Percentiles rank a stretch among this genome's conserved stretches.
phyloP scores from a whole-genome alignment of 2,888 invertebrate genomes.

The Teinopalpus imperialis region DNA sequence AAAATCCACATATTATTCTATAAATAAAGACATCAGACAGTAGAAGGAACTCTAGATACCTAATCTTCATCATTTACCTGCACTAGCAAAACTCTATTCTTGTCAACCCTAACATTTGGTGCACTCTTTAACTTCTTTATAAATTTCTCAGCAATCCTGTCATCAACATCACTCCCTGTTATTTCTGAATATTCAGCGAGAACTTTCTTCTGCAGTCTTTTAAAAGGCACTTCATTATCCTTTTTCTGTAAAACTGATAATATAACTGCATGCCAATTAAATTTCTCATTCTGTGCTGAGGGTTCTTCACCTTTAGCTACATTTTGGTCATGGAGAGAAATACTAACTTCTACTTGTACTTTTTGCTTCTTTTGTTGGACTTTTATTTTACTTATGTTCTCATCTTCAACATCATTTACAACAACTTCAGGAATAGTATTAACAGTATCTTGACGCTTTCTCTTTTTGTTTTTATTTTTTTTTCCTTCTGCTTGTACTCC shows the following conservation, averaged over 20 bases:
- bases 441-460: slow-evolving; percentile 67
- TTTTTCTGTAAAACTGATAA: slow-evolving; percentile 73
- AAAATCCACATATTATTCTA: slow-evolving; percentile 5
- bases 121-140: slow-evolving; percentile 87
- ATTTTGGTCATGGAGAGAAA: slow-evolving; percentile 71
- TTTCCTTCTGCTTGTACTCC: slow-evolving; percentile 43
- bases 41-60: background rate
- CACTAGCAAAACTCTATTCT: slow-evolving; percentile 80
- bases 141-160: slow-evolving; percentile 86
- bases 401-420: slow-evolving; percentile 41
- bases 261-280: slow-evolving; percentile 77
- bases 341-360: slow-evolving; percentile 51
- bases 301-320: slow-evolving; percentile 66
- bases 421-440: slow-evolving; percentile 44
- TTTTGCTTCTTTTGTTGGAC: slow-evolving; percentile 65
- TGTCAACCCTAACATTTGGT: slow-evolving; percentile 82
- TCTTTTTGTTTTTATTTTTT: slow-evolving; percentile 63
- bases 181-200: slow-evolving; percentile 83
- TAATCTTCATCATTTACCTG: slow-evolving; percentile 34
- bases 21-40: slow-evolving; percentile 1
- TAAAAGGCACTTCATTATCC: slow-evolving; percentile 85
- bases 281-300: slow-evolving; percentile 53
- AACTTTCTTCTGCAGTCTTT: slow-evolving; percentile 89
- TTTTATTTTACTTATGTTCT: slow-evolving; percentile 40
- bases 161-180: slow-evolving; percentile 76